Conservation (phyloP, 2,113 vertebrate genomes). For the Hemiprocne comata region DNA sequence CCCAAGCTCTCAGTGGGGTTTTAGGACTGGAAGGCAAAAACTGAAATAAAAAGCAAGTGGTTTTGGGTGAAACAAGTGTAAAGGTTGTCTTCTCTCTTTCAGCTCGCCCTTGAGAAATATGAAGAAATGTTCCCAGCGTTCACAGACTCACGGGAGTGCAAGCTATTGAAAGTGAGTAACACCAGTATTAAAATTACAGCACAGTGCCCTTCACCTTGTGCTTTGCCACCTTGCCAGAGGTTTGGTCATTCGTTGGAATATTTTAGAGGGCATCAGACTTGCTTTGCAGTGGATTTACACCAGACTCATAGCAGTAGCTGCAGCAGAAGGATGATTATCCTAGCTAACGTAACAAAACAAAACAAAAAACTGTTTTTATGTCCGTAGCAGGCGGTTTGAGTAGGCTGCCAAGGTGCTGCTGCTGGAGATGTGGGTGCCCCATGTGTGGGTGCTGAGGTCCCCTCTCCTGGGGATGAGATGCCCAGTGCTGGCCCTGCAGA, state of each 20-base stretch:
- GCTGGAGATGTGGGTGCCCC: not conserved
- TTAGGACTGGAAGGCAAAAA: not conserved
- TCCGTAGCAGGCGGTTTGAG: rapidly evolving
- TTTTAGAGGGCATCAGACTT: not conserved
- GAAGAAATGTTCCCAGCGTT: constrained; percentile 99
- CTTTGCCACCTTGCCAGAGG: rapidly evolving
- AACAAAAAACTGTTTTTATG: too few relatives aligned
- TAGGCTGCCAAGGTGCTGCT: not conserved
- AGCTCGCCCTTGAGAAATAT: constrained; percentile 97
- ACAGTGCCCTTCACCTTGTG: not conserved
- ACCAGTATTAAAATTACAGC: not conserved
- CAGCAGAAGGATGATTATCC: not conserved
- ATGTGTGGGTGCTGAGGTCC: too few relatives aligned
- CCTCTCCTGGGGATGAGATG: not conserved
- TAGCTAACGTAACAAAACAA: not conserved
- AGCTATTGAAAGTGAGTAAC: constrained; percentile 90
- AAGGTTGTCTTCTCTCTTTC: not conserved
- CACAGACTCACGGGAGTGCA: constrained; percentile 97
- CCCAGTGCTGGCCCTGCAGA: rapidly evolving
- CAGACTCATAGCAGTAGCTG: not conserved
- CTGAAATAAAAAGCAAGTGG: rapidly evolving
- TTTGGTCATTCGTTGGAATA: rapidly evolving
- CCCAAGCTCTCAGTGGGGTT: rapidly evolving
- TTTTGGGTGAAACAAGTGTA: not conserved
- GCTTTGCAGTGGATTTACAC: rapidly evolving